phyloP scores from a whole-genome alignment of 2,113 vertebrate species.

The Gadus macrocephalus region DNA sequence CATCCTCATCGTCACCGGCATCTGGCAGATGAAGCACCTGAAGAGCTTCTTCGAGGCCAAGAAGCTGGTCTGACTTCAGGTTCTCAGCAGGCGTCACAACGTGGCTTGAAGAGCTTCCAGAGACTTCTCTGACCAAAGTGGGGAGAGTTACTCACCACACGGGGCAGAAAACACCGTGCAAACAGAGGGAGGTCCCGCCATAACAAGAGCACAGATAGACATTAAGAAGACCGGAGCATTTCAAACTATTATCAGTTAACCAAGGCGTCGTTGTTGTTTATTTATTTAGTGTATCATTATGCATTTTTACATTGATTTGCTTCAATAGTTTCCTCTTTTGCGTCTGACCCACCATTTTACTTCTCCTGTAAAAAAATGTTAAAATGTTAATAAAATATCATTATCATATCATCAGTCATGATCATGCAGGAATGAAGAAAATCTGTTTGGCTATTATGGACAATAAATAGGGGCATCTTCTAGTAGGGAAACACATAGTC shows the following conservation, averaged over 20 bases:
- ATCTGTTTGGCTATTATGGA: too few species aligned
- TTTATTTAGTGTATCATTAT: background rate
- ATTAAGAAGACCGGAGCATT: too few species aligned
- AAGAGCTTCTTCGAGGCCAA: constrained; percentile 98
- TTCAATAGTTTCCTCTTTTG: too few species aligned
- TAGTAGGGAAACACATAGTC: too few species aligned
- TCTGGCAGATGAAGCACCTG: constrained; percentile 96
- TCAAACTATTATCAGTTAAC: background rate
- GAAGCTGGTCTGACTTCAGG: constrained; percentile 80
- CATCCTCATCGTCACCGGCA: constrained; percentile 90
- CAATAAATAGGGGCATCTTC: too few species aligned
- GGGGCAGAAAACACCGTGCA: constrained; percentile 5
- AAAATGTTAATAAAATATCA: too few species aligned
- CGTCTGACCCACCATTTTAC: too few species aligned
- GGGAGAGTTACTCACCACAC: background rate
- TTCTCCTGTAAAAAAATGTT: too few species aligned
- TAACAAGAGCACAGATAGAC: background rate
- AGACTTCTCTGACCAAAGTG: constrained; percentile 13
- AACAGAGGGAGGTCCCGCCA: constrained; percentile 18
- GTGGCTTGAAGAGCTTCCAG: background rate
- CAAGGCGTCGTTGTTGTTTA: background rate
- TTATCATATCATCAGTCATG: too few species aligned
- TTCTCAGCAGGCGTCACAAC: background rate
- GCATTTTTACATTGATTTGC: background rate
- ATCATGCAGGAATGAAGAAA: too few species aligned